Base-by-base conservation (phyloP, 1,140 invertebrate species). In the Drosophila tani region DNA sequence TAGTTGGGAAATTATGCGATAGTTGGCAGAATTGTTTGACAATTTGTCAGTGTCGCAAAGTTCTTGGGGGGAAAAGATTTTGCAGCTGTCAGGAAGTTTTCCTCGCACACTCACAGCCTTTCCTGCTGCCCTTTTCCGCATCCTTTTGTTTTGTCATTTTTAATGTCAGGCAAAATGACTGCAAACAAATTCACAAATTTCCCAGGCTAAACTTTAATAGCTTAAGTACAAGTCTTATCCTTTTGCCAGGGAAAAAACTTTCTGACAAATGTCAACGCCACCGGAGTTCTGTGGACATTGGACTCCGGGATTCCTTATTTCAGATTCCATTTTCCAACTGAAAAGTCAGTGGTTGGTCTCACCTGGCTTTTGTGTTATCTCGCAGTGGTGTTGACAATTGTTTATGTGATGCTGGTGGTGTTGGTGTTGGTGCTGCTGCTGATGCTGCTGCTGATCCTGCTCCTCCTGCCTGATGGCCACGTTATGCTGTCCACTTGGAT, bases 311-410 rank as follows among this genome's bases (percentile, higher is more conserved):
- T 56, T 24, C 14, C 53, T 24, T 24, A 40, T 56, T 56, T 40
- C 19, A 40, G 8, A 11, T 56, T 56, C 53, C 69, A 17, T 73
- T 74, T 74, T 74, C 46, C 67, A 24, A 51, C 50, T 59, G 46
- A 46, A 29, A 77, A 62, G 51, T 71, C 65, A 73, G 27, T 63
- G 62, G 47, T 45, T 27, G 15, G 8, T 55, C 79, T 85, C 62
- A 91, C 88, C 84, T 86, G 88, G 73, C 45, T 91, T 91, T 55
- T 79, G 76, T 60, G 79, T 78, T 47, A 91, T 88, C 67, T 84
- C 87, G 41, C 80, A 76, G 27, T 81, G 83, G 62, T 82, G 77
- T 46, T 82, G 83, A n/a, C 66, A 65, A 45, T 69, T 80, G 57
- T 64, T 71, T 35, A 84, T 70, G n/a, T 79, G 62, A 21, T 82